Percentiles rank a stretch among this genome's conserved stretches.
phyloP scores from a whole-genome alignment of 2,113 vertebrate genomes.

The Periophthalmodon schlosseri region DNA sequence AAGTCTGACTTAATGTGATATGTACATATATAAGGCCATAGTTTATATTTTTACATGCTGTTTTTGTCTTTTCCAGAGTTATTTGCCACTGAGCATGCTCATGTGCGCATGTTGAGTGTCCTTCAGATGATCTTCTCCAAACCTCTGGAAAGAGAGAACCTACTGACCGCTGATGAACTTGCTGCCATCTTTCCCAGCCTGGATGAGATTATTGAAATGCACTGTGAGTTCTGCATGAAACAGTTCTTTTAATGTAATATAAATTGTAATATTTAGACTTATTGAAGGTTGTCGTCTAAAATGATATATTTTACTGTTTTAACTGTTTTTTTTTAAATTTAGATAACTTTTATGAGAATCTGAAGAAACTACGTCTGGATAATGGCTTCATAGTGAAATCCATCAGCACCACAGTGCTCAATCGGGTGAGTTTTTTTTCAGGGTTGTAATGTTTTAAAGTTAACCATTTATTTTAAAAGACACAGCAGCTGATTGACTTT shows the following conservation, averaged over 20 bases:
- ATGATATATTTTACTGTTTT: background rate
- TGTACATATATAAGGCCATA: no score
- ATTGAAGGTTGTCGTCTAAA: background rate
- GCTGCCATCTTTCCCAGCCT: slow-evolving; percentile 85
- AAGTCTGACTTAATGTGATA: background rate
- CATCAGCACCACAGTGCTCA: slow-evolving; percentile 83
- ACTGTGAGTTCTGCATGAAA: slow-evolving; percentile 76
- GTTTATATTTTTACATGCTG: background rate
- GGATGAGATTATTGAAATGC: slow-evolving; percentile 88
- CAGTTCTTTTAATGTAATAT: background rate
- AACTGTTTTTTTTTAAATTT: slow-evolving; percentile 16
- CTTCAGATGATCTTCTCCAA: slow-evolving; percentile 86
- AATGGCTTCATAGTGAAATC: slow-evolving; percentile 80
- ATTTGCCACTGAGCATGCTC: slow-evolving; percentile 87
- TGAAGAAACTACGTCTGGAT: slow-evolving; percentile 85
- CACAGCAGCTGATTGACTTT: background rate
- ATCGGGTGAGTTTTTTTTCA: slow-evolving; percentile 75
- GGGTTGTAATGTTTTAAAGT: background rate
- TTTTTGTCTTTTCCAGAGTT: slow-evolving; percentile 74
- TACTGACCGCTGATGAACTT: slow-evolving; percentile 74
- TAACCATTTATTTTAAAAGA: background rate
- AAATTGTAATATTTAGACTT: background rate
- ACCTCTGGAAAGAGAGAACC: slow-evolving; percentile 77
- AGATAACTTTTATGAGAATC: slow-evolving; percentile 85
- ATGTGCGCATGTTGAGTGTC: slow-evolving; percentile 88